phyloP scores from a whole-genome alignment of 2,888 invertebrate genomes.

The Mythimna impura region DNA sequence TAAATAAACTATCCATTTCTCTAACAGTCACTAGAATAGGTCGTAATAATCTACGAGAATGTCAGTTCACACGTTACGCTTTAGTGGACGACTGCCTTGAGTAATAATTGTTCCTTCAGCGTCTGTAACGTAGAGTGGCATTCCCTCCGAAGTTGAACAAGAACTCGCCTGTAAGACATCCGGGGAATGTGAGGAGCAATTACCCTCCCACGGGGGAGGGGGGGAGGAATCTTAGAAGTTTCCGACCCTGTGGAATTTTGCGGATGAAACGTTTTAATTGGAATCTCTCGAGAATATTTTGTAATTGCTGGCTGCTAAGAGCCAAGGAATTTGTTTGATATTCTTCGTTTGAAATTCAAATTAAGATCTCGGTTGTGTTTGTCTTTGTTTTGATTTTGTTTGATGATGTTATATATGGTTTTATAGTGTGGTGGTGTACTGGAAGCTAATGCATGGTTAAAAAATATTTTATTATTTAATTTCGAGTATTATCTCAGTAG shows the following conservation, averaged over 20 bases:
- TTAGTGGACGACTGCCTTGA: conserved; percentile 49
- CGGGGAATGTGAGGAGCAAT: conserved; percentile 82
- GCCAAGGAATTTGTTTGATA: conserved; percentile 64
- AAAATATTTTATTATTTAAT: not conserved
- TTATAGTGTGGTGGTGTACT: not conserved
- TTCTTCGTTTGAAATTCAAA: conserved; percentile 58
- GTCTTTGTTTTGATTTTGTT: conserved; percentile 38
- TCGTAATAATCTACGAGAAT: conserved; percentile 21
- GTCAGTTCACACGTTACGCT: conserved; percentile 52
- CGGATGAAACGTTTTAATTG: conserved; percentile 89
- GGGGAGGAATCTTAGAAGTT: conserved; percentile 81
- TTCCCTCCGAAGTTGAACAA: conserved; percentile 70
- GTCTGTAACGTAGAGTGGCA: conserved; percentile 61
- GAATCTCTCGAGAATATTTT: conserved; percentile 87
- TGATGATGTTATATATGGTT: not conserved
- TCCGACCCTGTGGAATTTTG: conserved; percentile 86
- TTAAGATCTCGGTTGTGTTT: conserved; percentile 44
- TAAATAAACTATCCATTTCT: conserved; percentile 17
- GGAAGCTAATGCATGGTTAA: not conserved
- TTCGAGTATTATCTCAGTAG: too few species aligned
- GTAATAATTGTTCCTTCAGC: conserved; percentile 59
- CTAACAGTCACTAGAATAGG: conserved; percentile 10
- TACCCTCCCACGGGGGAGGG: conserved; percentile 66
- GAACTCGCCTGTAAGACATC: conserved; percentile 79
- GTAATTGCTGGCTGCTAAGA: conserved; percentile 81